Base-by-base conservation (phyloP, 2,113 vertebrate species). In the Castor canadensis region DNA sequence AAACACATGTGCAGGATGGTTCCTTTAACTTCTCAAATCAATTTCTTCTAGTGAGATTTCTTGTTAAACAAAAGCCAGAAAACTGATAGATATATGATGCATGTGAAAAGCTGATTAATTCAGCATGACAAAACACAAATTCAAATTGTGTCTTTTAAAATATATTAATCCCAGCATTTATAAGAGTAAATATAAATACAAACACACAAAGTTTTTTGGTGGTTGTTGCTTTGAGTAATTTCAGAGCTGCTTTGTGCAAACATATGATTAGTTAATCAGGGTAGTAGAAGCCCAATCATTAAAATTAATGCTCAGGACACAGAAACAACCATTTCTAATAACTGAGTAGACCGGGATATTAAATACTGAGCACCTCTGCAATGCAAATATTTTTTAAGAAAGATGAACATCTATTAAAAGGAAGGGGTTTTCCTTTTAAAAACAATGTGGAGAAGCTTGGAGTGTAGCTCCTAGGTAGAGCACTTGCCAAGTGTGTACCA, bases 371-470 rank as follows among this genome's bases (percentile, higher is more conserved):
- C 91, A 60, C 96, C 22, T 58, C 35, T 30, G 35, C 15, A 60
- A 38, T 10, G 6, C 7, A 71, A 91, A n/a, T 15, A 67, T 38
- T 35, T 72, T 77, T 89, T 87, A 91, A 80, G 62, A 87, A 94
- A 94, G 30, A 72, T 32, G 35, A 1, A 15, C 38, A 71, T 83
- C 73, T 93, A 67, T 76, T 79, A 30, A 91, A 96, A 92, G 60
- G n/a, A 89, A 71, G 76, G 15, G 96, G 82, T 96, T 95, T 96
- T 87, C 87, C 93, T 84, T 67, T 97, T 97, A 97, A 98, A 98
- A 97, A 96, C 97, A 97, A 97, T 93, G 67, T 97, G 96, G 7
- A 38, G 26, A 40, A 11, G 47, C 38, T 49, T 24, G 22, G 20
- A 32, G 28, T 32, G 19, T 8, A 30, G 26, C 43, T 49, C 49